These are phyloP conservation scores for Alitta virens DNA, from an alignment of 2,888 invertebrate genomes.

Conservation along the genomic window DNA sequence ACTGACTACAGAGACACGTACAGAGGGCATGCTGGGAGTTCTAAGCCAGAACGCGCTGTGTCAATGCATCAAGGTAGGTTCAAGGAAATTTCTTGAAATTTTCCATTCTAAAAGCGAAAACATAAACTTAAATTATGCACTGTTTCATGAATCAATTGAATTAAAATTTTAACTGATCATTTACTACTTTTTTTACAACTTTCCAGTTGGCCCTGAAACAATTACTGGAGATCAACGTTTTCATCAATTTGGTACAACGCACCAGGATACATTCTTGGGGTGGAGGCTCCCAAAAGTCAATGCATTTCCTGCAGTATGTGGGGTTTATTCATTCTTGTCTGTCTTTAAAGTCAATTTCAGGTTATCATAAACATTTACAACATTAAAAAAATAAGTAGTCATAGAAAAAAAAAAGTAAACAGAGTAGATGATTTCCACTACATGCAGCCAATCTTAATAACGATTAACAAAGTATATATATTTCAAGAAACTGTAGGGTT, in stretches of 20 bases:
- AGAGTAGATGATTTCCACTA: too few relatives aligned
- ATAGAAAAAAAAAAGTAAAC: too few relatives aligned
- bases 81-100: too few relatives aligned
- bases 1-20: slow-evolving; percentile 46
- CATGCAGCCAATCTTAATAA: too few relatives aligned
- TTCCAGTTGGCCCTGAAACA: slow-evolving; percentile 42
- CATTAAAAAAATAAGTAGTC: too few relatives aligned
- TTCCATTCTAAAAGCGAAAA: too few relatives aligned
- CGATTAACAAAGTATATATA: too few relatives aligned
- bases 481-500: too few relatives aligned
- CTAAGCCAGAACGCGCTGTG: slow-evolving; percentile 36
- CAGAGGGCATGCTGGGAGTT: slow-evolving; percentile 40
- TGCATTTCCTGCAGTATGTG: slow-evolving; percentile 34
- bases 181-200: background rate
- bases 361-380: too few relatives aligned
- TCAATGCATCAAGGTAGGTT: slow-evolving; percentile 43
- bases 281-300: slow-evolving; percentile 34
- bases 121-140: too few relatives aligned
- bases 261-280: slow-evolving; percentile 40
- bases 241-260: slow-evolving; percentile 41
- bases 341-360: too few relatives aligned
- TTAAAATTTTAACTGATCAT: background rate
- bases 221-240: slow-evolving; percentile 45
- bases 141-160: background rate
- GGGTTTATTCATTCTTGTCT: too few relatives aligned